Evolutionary conservation across 1,140 invertebrate species (phyloP).

Genomic region (Trichoplusia ni): DNA sequence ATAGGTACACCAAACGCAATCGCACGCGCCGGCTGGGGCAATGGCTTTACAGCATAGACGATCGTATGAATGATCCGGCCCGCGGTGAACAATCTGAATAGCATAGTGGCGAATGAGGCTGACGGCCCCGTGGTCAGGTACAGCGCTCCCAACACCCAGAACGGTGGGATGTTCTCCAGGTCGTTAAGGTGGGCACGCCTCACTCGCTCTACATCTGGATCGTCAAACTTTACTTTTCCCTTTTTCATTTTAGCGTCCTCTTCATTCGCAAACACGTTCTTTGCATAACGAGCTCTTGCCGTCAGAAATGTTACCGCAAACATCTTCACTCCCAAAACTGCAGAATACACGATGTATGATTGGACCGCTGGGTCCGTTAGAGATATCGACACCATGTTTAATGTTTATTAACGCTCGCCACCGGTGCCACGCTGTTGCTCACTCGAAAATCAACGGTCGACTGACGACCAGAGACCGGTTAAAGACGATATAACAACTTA

Average conservation of each 20-base stretch:
- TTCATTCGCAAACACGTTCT: constrained; percentile 51
- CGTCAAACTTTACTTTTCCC: constrained; percentile 78
- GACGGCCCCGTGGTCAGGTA: constrained; percentile 85
- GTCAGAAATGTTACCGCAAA: constrained; percentile 80
- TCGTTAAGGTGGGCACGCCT: constrained; percentile 88
- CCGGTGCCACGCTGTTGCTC: too few relatives aligned
- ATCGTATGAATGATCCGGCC: constrained; percentile 85
- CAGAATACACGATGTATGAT: constrained; percentile 79
- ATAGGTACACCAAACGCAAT: constrained; percentile 53
- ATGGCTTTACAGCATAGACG: constrained; percentile 82
- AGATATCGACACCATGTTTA: constrained; percentile 50
- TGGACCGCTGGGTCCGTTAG: constrained; percentile 71
- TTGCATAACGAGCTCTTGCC: constrained; percentile 51
- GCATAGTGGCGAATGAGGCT: constrained; percentile 74
- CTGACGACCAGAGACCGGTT: too few relatives aligned
- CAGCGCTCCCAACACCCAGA: constrained; percentile 84
- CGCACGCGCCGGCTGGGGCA: constrained; percentile 60
- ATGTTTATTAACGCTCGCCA: too few relatives aligned
- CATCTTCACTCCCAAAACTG: constrained; percentile 81
- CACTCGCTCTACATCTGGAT: constrained; percentile 80
- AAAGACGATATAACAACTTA: too few relatives aligned
- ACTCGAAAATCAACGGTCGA: too few relatives aligned
- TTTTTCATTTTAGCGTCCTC: constrained; percentile 61
- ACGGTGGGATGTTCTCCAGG: constrained; percentile 88
- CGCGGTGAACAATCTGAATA: constrained; percentile 84